Evolutionary conservation across 2,113 vertebrate genomes (phyloP), one percentile per base, ranked within the genome.

Genomic region (Sturnus vulgaris): DNA sequence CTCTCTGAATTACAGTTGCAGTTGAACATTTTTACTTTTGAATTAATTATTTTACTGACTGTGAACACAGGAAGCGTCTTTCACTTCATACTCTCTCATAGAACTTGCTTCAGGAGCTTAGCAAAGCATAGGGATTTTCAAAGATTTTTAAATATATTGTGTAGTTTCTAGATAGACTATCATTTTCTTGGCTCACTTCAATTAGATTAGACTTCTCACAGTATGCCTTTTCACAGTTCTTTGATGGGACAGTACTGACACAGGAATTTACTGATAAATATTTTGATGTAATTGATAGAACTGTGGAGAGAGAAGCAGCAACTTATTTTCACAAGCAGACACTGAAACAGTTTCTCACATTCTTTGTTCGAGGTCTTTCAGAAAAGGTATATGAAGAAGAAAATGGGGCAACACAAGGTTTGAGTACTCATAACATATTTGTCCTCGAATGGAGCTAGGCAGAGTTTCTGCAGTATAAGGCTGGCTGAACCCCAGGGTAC

Each of bases 401-500:
- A 91, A 90, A 35, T 46, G 30, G 27, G 5, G 16, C 39, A 88
- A 79, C 20, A 59, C 17, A 47, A 50, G 35, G 70, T 93, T 89
- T 84, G 86, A 77, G 30, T 27, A 50, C 86, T 83, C 25, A 8
- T 70, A 73, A 73, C 11, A 44, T 52, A 69, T 78, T 91, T 78
- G 68, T 89, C 72, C 59, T 91, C 21, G 5, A 77, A 90, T 73
- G 33, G 23, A 87, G 69, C 4, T 10, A 39, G 37, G 22, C 24
- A 70, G 53, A 80, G 12, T 12, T 73, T 66, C 55, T 83, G 59
- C 28, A 57, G 42, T 23, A 49, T 28, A 53, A 93, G 73, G 68
- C 25, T 83, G 57, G 16, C 71, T 82, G 88, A 90, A 93, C 75
- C 79, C 40, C 53, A 69, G 66, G 55, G 63, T 80, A 69, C 49